Evolutionary conservation across 2,888 invertebrate species (phyloP).

Genomic region (Drosophila cognata): DNA sequence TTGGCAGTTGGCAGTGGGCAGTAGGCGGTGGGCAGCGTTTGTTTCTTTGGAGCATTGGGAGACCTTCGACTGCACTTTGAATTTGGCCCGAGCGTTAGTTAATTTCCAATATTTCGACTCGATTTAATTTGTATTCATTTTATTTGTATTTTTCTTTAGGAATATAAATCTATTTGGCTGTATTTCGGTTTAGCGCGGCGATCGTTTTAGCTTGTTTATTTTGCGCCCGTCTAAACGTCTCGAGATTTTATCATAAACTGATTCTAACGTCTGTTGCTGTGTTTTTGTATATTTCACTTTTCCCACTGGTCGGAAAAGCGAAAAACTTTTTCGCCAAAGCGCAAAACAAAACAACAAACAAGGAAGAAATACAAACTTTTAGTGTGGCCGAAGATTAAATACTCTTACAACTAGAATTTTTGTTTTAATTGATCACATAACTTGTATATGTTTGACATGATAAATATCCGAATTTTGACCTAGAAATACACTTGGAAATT

Average conservation of each 20-base stretch:
- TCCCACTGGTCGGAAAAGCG: constrained; percentile 52
- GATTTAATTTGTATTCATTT: neutral
- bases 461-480: neutral
- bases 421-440: neutral
- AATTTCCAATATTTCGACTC: constrained; percentile 3
- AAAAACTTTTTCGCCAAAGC: constrained; percentile 63
- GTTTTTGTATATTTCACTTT: constrained; percentile 55
- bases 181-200: constrained; percentile 16
- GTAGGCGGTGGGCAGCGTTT: neutral
- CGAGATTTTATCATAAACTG: constrained; percentile 84
- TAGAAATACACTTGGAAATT: neutral
- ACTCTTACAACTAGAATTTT: neutral
- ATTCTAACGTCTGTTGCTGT: constrained; percentile 64
- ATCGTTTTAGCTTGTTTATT: constrained; percentile 33
- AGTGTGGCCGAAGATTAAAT: constrained; percentile 6
- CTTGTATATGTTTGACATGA: neutral
- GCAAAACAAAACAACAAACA: constrained; percentile 60
- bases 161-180: constrained; percentile 11
- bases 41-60: constrained; percentile 13
- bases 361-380: constrained; percentile 7
- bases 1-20: neutral
- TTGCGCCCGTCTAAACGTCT: constrained; percentile 79
- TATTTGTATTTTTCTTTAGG: neutral
- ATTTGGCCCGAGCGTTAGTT: constrained; percentile 6
- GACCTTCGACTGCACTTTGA: constrained; percentile 47